These are phyloP conservation scores for Anser cygnoides DNA, from an alignment of 2,113 vertebrate species.

Conservation along the genomic window DNA sequence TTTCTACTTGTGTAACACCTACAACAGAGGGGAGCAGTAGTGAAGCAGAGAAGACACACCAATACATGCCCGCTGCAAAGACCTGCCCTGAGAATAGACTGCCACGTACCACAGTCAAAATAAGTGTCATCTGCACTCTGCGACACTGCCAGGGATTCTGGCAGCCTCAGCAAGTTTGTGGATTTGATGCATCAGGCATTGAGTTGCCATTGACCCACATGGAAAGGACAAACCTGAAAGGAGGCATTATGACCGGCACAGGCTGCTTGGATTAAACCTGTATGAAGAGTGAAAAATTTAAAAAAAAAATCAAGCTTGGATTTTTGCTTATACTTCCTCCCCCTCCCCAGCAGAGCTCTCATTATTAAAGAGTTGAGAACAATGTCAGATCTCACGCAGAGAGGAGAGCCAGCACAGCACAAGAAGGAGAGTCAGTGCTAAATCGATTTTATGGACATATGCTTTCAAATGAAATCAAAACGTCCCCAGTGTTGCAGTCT, in stretches of 20 bases:
- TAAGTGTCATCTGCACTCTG: conserved; percentile 8
- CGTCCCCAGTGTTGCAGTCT: background rate
- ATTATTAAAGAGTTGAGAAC: background rate
- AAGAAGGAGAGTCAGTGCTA: background rate
- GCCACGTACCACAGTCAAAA: background rate
- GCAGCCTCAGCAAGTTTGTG: conserved; percentile 59
- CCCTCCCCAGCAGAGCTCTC: background rate
- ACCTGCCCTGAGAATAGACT: background rate
- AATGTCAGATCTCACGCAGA: conserved; percentile 18
- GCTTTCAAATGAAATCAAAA: conserved; percentile 12
- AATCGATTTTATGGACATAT: background rate
- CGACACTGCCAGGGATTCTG: conserved; percentile 46
- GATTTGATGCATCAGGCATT: conserved; percentile 57
- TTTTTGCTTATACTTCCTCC: conserved; percentile 40
- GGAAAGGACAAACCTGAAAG: conserved; percentile 64
- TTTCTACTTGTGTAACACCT: background rate
- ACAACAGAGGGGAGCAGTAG: background rate
- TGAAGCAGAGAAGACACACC: background rate
- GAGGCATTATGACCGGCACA: conserved; percentile 55
- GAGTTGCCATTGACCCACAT: conserved; percentile 39
- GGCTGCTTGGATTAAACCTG: conserved; percentile 34
- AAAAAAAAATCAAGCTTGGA: conserved; percentile 25
- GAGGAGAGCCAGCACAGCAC: background rate
- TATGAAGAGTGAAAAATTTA: background rate
- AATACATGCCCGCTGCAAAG: background rate